These are phyloP conservation scores for Pocillopora grandis DNA, from an alignment of 92 coral and sea anemone species.

Conservation along the genomic window DNA sequence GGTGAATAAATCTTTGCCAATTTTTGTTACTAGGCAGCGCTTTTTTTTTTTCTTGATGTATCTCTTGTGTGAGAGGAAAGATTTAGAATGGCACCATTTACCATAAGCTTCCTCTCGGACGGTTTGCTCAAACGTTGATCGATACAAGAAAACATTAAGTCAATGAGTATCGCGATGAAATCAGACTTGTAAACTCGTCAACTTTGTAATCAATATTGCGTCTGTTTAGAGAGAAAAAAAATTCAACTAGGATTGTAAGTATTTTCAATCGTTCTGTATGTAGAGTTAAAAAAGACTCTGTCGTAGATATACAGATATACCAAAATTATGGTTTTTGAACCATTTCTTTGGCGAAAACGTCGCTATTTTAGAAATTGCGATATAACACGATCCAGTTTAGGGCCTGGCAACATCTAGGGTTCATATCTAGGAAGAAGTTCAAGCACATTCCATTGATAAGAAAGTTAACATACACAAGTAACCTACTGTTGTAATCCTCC, in stretches of 20 bases:
- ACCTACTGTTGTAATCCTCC: slow-evolving; percentile 28
- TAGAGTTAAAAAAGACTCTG: not conserved
- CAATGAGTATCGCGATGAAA: too few relatives aligned
- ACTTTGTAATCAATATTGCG: not conserved
- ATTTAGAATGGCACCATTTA: too few relatives aligned
- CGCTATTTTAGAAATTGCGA: not conserved
- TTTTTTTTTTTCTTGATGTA: too few relatives aligned
- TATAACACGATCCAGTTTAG: not conserved
- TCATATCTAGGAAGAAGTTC: not conserved
- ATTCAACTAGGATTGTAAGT: not conserved
- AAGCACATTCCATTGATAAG: not conserved
- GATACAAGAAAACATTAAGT: too few relatives aligned
- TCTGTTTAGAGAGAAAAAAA: not conserved
- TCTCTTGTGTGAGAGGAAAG: too few relatives aligned
- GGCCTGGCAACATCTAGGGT: not conserved
- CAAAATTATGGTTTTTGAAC: not conserved
- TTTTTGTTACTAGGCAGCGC: too few relatives aligned
- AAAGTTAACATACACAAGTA: not conserved
- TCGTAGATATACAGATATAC: too few relatives aligned
- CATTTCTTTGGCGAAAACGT: not conserved
- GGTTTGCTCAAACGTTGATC: too few relatives aligned
- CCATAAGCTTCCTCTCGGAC: too few relatives aligned
- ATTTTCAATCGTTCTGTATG: not conserved
- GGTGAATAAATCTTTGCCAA: too few relatives aligned
- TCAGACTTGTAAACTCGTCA: not conserved